Percentiles rank a stretch among this genome's conserved stretches.
Evolutionary conservation across 37 sponge, comb jelly and placozoan genomes (phyloP).

Genomic region (Ianthella basta): DNA sequence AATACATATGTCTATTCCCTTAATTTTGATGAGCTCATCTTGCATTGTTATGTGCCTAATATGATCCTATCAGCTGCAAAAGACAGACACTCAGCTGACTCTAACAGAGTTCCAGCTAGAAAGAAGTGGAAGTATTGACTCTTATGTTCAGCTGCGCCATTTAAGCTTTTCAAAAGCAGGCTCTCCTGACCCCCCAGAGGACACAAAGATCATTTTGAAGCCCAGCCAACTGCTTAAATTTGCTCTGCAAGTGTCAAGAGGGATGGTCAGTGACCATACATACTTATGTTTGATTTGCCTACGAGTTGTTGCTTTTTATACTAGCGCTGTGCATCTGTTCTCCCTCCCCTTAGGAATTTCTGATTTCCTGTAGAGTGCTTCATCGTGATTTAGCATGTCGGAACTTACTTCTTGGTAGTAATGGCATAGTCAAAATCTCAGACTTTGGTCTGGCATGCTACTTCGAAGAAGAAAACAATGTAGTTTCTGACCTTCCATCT

Average conservation of each 20-base stretch:
- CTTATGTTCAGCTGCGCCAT: slow-evolving; percentile 6
- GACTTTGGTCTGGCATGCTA: slow-evolving; percentile 27
- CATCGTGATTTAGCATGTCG: slow-evolving; percentile 30
- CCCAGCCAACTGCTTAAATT: slow-evolving; percentile 22
- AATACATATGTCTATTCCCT: too few species aligned
- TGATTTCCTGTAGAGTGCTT: neutral
- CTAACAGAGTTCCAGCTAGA: slow-evolving; percentile 16
- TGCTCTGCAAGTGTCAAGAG: slow-evolving; percentile 12
- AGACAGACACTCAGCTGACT: neutral
- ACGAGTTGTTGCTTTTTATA: too few species aligned
- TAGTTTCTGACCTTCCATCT: slow-evolving; percentile 14
- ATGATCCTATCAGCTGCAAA: neutral
- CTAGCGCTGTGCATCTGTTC: too few species aligned
- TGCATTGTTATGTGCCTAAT: too few species aligned
- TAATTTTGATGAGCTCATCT: too few species aligned
- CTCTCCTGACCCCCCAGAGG: too few species aligned
- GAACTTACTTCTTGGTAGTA: neutral
- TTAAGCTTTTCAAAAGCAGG: neutral
- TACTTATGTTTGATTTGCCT: too few species aligned
- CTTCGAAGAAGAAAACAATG: neutral
- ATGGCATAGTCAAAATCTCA: slow-evolving; percentile 22
- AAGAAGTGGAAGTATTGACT: slow-evolving; percentile 27
- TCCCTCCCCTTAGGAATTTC: neutral
- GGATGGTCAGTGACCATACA: neutral
- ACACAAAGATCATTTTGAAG: neutral